Percentiles rank a stretch among this genome's conserved stretches.
These are phyloP conservation scores for Odontothrips loti DNA, from an alignment of 2,888 invertebrate species.

Conservation along the genomic window DNA sequence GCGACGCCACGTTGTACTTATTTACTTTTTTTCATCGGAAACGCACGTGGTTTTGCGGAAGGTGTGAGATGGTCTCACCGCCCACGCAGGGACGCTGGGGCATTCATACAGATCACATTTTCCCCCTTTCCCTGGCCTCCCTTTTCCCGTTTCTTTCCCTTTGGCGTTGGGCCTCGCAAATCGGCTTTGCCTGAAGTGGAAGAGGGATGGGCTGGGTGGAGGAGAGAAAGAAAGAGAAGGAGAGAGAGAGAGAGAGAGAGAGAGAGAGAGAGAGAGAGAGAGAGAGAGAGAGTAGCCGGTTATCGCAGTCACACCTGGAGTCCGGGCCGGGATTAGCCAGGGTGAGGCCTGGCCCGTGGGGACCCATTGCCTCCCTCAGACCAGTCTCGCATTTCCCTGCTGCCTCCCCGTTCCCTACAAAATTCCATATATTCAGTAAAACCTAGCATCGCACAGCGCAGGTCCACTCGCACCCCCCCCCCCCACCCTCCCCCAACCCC, in stretches of 20 bases:
- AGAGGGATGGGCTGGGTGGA: too few relatives aligned
- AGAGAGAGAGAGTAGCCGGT: not conserved
- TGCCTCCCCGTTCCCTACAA: not conserved
- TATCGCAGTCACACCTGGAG: constrained; percentile 15
- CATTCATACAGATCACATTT: not conserved
- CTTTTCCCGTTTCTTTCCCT: too few relatives aligned
- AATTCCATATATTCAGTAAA: not conserved
- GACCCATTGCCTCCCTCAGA: not conserved
- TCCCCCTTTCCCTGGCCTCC: not conserved
- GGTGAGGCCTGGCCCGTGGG: not conserved
- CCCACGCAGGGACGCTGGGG: not conserved
- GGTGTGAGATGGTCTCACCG: too few relatives aligned
- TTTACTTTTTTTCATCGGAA: too few relatives aligned
- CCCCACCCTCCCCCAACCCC: not conserved
- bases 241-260: not conserved
- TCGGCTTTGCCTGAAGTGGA: constrained; percentile 2
- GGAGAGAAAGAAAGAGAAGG: not conserved
- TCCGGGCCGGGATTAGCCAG: not conserved
- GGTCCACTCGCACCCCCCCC: not conserved
- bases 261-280: not conserved
- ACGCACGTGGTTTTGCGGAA: too few relatives aligned
- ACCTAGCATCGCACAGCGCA: too few relatives aligned
- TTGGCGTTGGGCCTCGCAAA: not conserved
- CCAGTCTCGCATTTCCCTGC: not conserved
- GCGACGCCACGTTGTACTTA: too few relatives aligned